Base-by-base conservation (phyloP, 2,113 vertebrate genomes). In the Hemibagrus wyckioides region DNA sequence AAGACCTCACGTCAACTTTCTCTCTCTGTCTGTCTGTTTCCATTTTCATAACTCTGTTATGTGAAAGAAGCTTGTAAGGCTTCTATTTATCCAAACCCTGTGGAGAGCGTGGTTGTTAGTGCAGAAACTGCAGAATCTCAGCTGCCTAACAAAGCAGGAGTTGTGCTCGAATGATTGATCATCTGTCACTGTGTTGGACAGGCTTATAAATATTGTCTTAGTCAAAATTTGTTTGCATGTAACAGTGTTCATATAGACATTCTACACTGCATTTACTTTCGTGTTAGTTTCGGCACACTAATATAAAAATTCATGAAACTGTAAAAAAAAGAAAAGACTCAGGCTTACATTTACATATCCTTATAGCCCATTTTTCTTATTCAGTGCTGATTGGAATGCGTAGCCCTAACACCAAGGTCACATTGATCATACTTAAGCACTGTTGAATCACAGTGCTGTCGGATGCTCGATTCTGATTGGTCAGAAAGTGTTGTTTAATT, bases 131-230 rank as follows among this genome's bases (percentile, higher is more conserved):
- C 73, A 63, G 75, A 63, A 36, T 28, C 57, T 39, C 21, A 77
- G 71, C 69, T 71, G 69, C 56, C 11, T 57, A 75, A 85, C 23
- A 80, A 50, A 69, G 44, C 63, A 69, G 82, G 61, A 83, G 44
- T 48, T 19, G 17, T n/a, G 25, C 80, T 44, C 36, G 33, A 63
- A 15, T 65, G 82, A 67, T 80, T 80, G 52, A 67, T 83, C 82
- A 83, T 69, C 82, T 71, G 63, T 84, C 82, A 69, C 44, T 23
- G 11, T 15, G 30, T 69, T 50, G 23, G 63, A 54, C 30, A 52
- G 44, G 82, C 41, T 84, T 67, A 50, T 61, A 69, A 65, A 71
- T 65, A 50, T 71, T 54, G n/a, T 52, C 44, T 71, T 50, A 48
- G 41, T 54, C 82, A 84, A 52, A 57, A 69, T 15, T 54, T 71